Base-by-base conservation (phyloP, 2,888 invertebrate species). In the Lampropteryx suffumata region DNA sequence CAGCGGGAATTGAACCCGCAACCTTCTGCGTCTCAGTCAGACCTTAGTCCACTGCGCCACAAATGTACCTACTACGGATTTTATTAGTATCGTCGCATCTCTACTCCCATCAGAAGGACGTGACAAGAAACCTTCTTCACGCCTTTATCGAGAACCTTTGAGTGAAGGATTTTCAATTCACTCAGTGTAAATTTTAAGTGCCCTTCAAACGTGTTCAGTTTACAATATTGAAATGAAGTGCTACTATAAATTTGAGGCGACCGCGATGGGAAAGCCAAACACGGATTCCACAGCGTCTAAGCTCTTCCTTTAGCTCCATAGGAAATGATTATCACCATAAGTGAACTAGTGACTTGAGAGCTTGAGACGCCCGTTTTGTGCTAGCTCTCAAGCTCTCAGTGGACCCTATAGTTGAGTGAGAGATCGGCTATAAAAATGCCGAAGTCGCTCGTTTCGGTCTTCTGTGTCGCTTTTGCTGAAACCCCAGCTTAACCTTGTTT, bases 131-230 rank as follows among this genome's bases (percentile, higher is more conserved):
- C 67, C 66, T 42, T n/a, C n/a, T n/a, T 58, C 58, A 59, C 51
- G 61, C 50, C 66, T 63, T 63, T 71, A 67, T 59, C 60, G 58
- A 64, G 62, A 51, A 64, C 71, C 71, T 71, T 68, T 64, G 65
- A 71, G 61, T 56, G 61, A 61, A 57, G 59, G 59, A 67, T 69
- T 73, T 71, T 67, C 69, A 71, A 73, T 73, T 71, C 71, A 64
- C 67, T 71, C 71, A 68, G 61, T 68, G 61, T 59, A 69, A 68
- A 65, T 71, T 64, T 62, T 48, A 61, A 71, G 64, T 61, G 63
- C 59, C 59, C 62, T 61, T 57, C 55, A 58, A 57, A 70, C 72
- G 71, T 69, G 67, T 49, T 50, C 46, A 59, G 68, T 64, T 69
- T 70, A 64, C 58, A 42, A 54, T 58, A 48, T 54, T 28, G 47